A percentile compares a stretch with the other conserved stretches of the same genome.
These are phyloP conservation scores for Glossophaga mutica DNA, from an alignment of 2,797 vertebrate species.

Conservation along the genomic window DNA sequence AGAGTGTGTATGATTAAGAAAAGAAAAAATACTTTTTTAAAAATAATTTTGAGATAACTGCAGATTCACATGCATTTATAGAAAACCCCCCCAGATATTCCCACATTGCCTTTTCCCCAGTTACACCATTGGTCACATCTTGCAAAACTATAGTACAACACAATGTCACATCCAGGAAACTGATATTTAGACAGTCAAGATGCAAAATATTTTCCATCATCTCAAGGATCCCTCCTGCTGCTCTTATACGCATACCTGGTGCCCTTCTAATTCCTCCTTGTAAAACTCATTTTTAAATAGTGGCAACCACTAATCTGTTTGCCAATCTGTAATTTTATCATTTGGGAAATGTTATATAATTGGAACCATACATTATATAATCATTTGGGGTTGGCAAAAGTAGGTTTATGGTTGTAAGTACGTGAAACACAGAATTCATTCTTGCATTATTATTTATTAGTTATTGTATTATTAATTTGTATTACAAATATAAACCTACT, in stretches of 20 bases:
- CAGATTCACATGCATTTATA: not conserved
- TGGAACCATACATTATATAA: not conserved
- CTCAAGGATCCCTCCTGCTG: not conserved
- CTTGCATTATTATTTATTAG: too few relatives aligned
- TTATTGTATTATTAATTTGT: too few relatives aligned
- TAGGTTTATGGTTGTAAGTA: too few relatives aligned
- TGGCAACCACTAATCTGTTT: not conserved
- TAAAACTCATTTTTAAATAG: not conserved
- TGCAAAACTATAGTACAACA: not conserved
- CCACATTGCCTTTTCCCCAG: not conserved
- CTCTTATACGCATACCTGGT: not conserved
- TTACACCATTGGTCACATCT: not conserved
- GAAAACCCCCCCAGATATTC: not conserved
- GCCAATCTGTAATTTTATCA: not conserved
- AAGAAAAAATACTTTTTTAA: not conserved
- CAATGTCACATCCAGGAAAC: not conserved
- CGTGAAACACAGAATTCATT: too few relatives aligned
- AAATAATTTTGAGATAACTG: not conserved
- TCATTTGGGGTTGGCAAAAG: not conserved
- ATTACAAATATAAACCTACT: too few relatives aligned
- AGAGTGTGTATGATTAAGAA: not conserved
- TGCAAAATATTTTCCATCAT: not conserved
- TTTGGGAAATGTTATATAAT: not conserved
- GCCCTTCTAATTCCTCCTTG: not conserved
- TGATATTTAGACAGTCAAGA: too few relatives aligned